Base-by-base conservation (phyloP, 2,113 vertebrate species). In the Damaliscus lunatus region DNA sequence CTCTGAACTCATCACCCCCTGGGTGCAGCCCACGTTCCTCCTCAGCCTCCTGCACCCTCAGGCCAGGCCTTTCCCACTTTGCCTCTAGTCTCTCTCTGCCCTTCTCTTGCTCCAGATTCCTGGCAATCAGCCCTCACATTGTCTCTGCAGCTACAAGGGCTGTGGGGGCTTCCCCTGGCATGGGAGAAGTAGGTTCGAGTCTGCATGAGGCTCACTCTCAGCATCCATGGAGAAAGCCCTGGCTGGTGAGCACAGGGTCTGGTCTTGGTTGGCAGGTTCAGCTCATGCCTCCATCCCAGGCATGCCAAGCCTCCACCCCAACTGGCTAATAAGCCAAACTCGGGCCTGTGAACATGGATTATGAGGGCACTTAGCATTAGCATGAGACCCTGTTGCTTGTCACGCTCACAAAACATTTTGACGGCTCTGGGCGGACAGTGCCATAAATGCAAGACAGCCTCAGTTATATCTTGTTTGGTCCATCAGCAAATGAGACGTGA, bases 391-490 rank as follows among this genome's bases (percentile, higher is more conserved):
- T 59, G 40, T 43, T 67, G 67, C 62, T 67, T 46, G 46, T 80
- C 62, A 43, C 43, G 23, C 31, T 81, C 50, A 67, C 86, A 89
- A 81, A 95, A 57, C 67, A 46, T 85, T 94, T 9, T 43, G 57
- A 90, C 7, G 12, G 33, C 67, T 97, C 94, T 62, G 36, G 93
- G 52, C 88, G 64, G 60, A 94, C 91, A 97, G 57, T 21, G 78
- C n/a, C 94, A 59, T 80, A 91, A 93, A 88, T 96, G 90, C 82
- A 98, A 86, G 96, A 29, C 3, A 50, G 90, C 48, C n/a, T 78
- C 71, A 19, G 43, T 71, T 29, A 59, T 55, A 67, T 62, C 97
- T 43, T 74, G 52, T 52, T 74, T 17, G 12, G 89, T 13, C 53
- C 43, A 59, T 77, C 52, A 82, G 91, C 36, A 89, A n/a, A 57